A percentile compares a stretch with the other conserved stretches of the same genome.
phyloP scores from a whole-genome alignment of 2,113 vertebrate species.

The Bothrops jararaca region DNA sequence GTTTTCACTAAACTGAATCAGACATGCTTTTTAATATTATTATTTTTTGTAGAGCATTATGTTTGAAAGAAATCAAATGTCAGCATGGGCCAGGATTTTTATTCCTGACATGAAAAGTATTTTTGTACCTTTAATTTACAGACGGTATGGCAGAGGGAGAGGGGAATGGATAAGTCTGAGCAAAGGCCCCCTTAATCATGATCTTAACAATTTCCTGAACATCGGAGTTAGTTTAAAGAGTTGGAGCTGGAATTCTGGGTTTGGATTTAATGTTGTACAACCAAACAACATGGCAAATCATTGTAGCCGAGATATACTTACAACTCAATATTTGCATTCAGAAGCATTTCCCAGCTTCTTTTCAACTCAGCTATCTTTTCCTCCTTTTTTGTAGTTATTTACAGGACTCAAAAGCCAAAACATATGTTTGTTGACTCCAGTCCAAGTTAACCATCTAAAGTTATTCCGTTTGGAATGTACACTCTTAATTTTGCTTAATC shows the following conservation, averaged over 20 bases:
- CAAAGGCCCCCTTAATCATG: not conserved
- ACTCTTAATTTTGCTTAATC: not conserved
- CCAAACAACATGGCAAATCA: not conserved
- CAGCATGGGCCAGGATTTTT: not conserved
- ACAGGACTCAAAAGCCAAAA: too few species aligned
- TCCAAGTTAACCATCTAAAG: not conserved
- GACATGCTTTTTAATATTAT: not conserved
- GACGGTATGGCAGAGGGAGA: not conserved
- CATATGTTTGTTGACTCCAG: not conserved
- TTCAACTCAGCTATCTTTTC: not conserved
- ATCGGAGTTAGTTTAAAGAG: not conserved
- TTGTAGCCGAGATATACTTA: not conserved
- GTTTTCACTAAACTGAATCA: not conserved
- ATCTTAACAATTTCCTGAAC: not conserved
- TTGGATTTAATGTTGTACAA: not conserved
- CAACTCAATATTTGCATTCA: not conserved
- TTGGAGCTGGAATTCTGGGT: constrained; percentile 15
- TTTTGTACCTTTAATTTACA: not conserved
- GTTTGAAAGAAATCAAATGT: not conserved
- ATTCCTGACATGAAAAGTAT: not conserved
- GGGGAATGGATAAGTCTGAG: not conserved
- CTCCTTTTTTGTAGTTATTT: too few species aligned
- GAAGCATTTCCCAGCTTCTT: not conserved
- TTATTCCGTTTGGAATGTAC: not conserved
- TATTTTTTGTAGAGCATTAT: constrained; percentile 13